phyloP scores from a whole-genome alignment of 2,888 invertebrate species.

The Heterodera filipjevi region DNA sequence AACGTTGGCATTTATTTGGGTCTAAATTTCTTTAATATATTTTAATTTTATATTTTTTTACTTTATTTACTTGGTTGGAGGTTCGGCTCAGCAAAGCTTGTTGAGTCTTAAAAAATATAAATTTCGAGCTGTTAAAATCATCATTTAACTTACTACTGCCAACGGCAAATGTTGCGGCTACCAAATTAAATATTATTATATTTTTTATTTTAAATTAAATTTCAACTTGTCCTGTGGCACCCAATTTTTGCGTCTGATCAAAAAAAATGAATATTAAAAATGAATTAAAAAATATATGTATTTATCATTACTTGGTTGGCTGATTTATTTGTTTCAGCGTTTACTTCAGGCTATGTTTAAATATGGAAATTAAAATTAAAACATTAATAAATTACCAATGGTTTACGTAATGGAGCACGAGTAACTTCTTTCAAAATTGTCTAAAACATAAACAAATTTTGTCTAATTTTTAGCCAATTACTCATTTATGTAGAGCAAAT shows the following conservation, averaged over 20 bases:
- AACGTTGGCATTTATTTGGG: background rate
- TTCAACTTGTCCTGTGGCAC: background rate
- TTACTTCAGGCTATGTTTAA: background rate
- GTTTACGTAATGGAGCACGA: background rate
- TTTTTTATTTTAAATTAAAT: background rate
- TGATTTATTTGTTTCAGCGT: background rate
- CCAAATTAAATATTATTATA: background rate
- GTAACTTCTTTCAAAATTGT: too few relatives aligned
- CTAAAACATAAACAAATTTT: too few relatives aligned
- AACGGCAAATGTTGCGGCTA: background rate
- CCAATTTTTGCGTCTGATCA: background rate
- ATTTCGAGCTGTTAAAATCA: background rate
- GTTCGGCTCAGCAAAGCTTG: background rate
- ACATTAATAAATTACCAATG: background rate
- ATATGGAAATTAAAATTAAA: background rate
- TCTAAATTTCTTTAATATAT: background rate
- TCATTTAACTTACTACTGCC: background rate
- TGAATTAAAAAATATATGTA: background rate
- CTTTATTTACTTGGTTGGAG: background rate
- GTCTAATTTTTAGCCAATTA: too few relatives aligned
- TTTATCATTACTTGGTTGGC: background rate
- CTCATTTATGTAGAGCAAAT: too few relatives aligned
- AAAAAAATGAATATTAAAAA: background rate
- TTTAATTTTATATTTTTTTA: background rate
- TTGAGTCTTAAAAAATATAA: background rate